Conservation (phyloP, 2,113 vertebrate genomes). For the Gopherus evgoodei region DNA sequence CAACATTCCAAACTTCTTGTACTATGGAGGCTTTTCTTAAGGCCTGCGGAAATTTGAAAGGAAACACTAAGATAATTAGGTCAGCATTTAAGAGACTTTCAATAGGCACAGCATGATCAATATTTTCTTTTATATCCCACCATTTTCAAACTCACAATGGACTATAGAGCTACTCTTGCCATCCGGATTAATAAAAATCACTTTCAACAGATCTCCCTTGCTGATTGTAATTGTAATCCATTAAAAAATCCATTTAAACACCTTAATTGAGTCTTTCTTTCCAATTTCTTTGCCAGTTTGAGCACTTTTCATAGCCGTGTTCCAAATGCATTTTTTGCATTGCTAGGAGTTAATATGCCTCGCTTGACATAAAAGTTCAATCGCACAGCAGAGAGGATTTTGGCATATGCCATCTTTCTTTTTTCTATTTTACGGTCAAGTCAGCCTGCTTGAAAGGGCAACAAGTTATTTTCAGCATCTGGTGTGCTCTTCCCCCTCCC, state of each 20-base stretch:
- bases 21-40: not conserved
- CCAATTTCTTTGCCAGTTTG: constrained; percentile 18
- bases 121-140: constrained; percentile 13
- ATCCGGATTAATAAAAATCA: not conserved
- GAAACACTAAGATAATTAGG: not conserved
- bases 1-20: not conserved
- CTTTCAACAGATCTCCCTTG: not conserved
- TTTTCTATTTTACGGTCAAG: constrained; percentile 30
- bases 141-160: not conserved
- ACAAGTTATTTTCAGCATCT: constrained; percentile 42
- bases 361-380: not conserved
- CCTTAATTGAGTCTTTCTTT: not conserved
- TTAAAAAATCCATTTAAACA: constrained; percentile 37
- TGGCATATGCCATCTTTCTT: not conserved
- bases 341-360: not conserved
- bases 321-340: constrained; percentile 20
- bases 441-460: constrained; percentile 39
- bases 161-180: constrained; percentile 1
- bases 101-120: not conserved
- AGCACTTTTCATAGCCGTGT: not conserved
- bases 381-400: not conserved
- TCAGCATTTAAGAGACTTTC: not conserved
- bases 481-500: not conserved
- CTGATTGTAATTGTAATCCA: constrained; percentile 5
- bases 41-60: not conserved